phyloP scores from a whole-genome alignment of 2,113 vertebrate species.

The Gopherus evgoodei region DNA sequence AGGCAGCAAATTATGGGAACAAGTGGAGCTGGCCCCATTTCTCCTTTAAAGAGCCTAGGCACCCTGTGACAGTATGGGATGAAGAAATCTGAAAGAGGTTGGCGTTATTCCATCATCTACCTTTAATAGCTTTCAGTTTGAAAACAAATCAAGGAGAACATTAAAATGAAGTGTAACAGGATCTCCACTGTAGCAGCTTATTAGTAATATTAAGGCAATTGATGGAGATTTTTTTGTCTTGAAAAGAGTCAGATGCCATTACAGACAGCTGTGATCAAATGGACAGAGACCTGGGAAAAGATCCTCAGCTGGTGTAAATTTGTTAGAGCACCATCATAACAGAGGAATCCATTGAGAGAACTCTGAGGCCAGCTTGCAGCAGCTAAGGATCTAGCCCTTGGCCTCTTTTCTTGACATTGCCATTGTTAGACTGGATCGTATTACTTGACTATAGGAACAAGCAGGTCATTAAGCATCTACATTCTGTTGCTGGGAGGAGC shows the following conservation, averaged over 20 bases:
- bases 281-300: too few species aligned
- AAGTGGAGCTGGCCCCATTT: too few species aligned
- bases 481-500: not conserved
- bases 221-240: too few species aligned
- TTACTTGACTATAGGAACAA: too few species aligned
- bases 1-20: too few species aligned
- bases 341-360: not conserved
- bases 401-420: too few species aligned
- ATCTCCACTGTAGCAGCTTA: not conserved
- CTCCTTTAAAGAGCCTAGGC: too few species aligned
- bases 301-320: too few species aligned
- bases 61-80: not conserved
- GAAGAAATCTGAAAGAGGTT: not conserved
- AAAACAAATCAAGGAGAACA: not conserved
- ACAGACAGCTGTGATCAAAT: too few species aligned
- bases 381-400: not conserved
- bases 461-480: not conserved
- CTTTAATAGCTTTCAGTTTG: not conserved
- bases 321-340: too few species aligned
- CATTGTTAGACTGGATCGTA: not conserved
- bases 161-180: not conserved
- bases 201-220: too few species aligned
- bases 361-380: not conserved
- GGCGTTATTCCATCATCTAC: not conserved
- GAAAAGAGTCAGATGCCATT: too few species aligned